A percentile compares a stretch with the other conserved stretches of the same genome.
phyloP scores from a whole-genome alignment of 2,113 vertebrate species.

The Eudyptes chrysolophus region DNA sequence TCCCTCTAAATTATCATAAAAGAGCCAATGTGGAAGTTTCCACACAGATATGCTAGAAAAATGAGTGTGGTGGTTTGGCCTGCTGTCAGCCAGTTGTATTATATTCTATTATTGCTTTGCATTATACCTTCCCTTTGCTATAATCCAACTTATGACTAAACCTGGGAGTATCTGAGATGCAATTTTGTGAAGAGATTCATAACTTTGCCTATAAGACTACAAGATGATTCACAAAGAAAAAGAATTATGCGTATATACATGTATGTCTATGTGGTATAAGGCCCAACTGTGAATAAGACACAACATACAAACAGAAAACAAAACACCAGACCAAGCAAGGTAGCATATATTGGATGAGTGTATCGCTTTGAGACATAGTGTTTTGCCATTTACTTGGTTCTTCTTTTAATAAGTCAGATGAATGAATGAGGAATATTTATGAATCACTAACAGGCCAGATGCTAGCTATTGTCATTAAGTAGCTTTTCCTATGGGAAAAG shows the following conservation, averaged over 20 bases:
- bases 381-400: background rate
- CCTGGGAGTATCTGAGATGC: background rate
- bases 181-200: background rate
- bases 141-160: conserved; percentile 4
- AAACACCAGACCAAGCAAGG: background rate
- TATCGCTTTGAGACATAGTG: background rate
- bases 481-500: background rate
- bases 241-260: background rate
- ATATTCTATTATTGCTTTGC: background rate
- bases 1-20: background rate
- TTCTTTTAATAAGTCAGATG: background rate
- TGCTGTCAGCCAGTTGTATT: background rate
- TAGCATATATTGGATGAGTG: background rate
- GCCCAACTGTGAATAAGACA: background rate
- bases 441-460: background rate
- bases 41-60: background rate
- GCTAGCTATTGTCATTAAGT: background rate
- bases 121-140: background rate
- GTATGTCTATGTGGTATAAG: background rate
- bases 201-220: background rate
- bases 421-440: background rate
- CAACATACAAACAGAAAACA: background rate
- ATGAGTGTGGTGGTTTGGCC: background rate
- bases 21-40: background rate
- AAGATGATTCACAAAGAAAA: conserved; percentile 19